phyloP scores from a whole-genome alignment of 1,140 invertebrate species.

The Coenobita brevimanus region DNA sequence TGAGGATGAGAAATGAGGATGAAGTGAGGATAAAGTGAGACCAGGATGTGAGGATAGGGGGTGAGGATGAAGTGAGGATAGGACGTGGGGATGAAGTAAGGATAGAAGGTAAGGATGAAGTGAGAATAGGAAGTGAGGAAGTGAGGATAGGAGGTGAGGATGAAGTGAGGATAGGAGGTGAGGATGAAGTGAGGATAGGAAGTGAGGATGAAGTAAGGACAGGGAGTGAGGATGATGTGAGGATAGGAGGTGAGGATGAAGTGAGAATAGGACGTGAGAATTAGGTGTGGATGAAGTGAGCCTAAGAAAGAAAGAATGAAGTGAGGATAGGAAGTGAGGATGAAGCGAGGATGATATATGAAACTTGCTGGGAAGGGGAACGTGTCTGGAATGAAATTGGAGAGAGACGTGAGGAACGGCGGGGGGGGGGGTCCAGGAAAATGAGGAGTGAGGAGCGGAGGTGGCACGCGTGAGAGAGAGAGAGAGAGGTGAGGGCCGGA shows the following conservation, averaged over 20 bases:
- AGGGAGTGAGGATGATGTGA: not conserved
- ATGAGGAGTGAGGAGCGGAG: not conserved
- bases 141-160: too few relatives aligned
- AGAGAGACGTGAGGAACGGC: not conserved
- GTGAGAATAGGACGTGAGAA: not conserved
- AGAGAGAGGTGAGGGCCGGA: not conserved
- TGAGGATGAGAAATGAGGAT: too few relatives aligned
- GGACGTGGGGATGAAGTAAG: too few relatives aligned
- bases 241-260: not conserved
- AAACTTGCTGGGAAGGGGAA: not conserved
- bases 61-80: too few relatives aligned
- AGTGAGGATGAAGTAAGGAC: not conserved
- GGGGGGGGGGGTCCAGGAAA: not conserved
- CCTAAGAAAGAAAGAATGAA: not conserved
- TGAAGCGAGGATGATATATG: not conserved
- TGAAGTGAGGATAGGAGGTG: too few relatives aligned
- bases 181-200: too few relatives aligned
- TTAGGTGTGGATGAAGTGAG: not conserved
- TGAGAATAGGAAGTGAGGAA: too few relatives aligned
- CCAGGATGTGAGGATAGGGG: too few relatives aligned
- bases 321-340: not conserved
- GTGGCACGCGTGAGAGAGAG: too few relatives aligned
- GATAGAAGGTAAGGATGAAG: too few relatives aligned
- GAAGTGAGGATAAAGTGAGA: too few relatives aligned
- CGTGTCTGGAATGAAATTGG: not conserved